Percentiles rank a stretch among this genome's conserved stretches.
These are phyloP conservation scores for Chelon labrosus DNA, from an alignment of 2,797 vertebrate species.

Conservation along the genomic window DNA sequence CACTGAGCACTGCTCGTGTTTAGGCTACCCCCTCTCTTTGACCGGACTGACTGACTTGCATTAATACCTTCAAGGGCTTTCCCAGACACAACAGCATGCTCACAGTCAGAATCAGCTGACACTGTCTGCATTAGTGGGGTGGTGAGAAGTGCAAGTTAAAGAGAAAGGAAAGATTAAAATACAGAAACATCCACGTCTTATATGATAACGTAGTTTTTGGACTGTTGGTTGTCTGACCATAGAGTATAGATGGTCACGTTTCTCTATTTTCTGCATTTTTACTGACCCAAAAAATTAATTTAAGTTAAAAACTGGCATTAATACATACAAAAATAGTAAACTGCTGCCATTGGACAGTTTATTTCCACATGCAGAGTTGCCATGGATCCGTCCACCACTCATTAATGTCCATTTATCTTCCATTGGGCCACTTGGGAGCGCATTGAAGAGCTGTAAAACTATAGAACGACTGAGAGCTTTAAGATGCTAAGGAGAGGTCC, in stretches of 20 bases:
- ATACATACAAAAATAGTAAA: neutral
- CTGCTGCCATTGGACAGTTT: neutral
- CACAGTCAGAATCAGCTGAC: constrained; percentile 58
- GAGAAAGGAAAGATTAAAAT: no score
- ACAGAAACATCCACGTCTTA: no score
- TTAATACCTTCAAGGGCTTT: constrained; percentile 51
- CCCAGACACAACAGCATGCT: constrained; percentile 62
- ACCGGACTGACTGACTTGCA: constrained; percentile 35
- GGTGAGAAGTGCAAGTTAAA: no score
- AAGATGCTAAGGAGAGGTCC: constrained; percentile 65
- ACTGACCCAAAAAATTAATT: neutral
- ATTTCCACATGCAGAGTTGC: neutral
- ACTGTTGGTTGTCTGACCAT: neutral
- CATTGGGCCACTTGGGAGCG: neutral
- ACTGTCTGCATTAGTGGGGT: constrained; percentile 10
- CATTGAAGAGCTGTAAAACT: constrained; percentile 26
- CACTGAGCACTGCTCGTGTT: constrained; percentile 36
- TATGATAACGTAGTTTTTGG: neutral
- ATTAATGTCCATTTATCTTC: constrained; percentile 39
- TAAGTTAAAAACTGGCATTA: no score
- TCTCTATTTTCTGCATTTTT: neutral
- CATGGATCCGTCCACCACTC: constrained; percentile 3
- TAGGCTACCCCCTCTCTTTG: constrained; percentile 47
- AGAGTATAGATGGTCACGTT: no score
- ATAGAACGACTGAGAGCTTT: constrained; percentile 46